Evolutionary conservation across 2,888 invertebrate species (phyloP), one percentile per base, ranked within the genome.

Genomic region (Athetis lepigone): DNA sequence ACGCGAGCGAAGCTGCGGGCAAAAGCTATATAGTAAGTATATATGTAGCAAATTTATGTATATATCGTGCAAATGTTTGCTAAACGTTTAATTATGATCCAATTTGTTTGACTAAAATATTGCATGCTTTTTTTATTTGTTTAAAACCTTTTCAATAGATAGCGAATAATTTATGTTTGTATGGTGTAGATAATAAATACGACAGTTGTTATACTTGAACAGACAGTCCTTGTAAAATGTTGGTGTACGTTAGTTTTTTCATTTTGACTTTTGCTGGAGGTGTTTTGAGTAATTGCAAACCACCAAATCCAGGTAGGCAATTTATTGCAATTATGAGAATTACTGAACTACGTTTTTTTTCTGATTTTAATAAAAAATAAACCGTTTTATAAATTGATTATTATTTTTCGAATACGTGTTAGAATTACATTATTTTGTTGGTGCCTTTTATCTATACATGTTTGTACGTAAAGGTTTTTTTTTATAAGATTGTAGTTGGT

Each of bases 21-120:
- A n/a, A n/a, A n/a, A n/a, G n/a, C n/a, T n/a, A n/a, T n/a, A n/a
- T n/a, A n/a, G n/a, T n/a, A n/a, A n/a, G n/a, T n/a, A n/a, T n/a
- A n/a, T n/a, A n/a, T n/a, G n/a, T n/a, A n/a, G n/a, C n/a, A n/a
- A n/a, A n/a, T 66, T 52, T 54, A 70, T 70, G 52, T 36, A 54
- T 51, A 39, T 33, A 29, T 49, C 70, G 70, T 70, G 71, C 36
- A 55, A 49, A 21, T 29, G 21, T 45, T 58, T 16, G 25, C 7
- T 33, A 4, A 18, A 16, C 8, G 19, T 55, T 42, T 39, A 43
- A 60, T 70, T 72, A 36, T 37, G 68, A 46, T 59, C 33, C 43
- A 62, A 66, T 71, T 77, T 75, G 16, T 57, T 33, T 56, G 65
- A 39, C 52, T 62, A 63, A 52, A 49, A 50, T 50, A 7, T 7